phyloP scores from a whole-genome alignment of 1,140 invertebrate genomes.

The roundworm (Caenorhabditis elegans) region DNA sequence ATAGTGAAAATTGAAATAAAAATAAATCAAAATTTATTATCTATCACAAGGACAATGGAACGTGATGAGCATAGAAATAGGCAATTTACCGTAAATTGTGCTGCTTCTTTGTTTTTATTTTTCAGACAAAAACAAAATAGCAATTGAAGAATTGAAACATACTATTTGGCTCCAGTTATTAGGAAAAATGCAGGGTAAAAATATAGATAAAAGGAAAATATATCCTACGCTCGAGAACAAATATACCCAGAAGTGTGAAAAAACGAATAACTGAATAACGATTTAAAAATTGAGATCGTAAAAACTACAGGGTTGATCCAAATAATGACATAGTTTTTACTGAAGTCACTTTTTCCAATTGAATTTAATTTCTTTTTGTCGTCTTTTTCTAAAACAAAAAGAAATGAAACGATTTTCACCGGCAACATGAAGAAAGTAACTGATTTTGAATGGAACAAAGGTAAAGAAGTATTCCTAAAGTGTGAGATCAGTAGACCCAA shows the following conservation, averaged over 20 bases:
- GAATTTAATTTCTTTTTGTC: background rate
- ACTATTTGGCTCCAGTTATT: background rate
- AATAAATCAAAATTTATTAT: slow-evolving; percentile 6
- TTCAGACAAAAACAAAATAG: background rate
- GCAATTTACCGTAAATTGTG: background rate
- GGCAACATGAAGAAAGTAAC: background rate
- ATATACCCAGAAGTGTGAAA: background rate
- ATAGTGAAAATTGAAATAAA: background rate
- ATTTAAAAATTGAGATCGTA: background rate
- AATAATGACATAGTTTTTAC: background rate
- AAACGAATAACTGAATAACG: background rate
- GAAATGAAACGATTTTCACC: background rate
- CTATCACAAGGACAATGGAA: slow-evolving; percentile 29
- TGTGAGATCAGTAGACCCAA: slow-evolving; percentile 57
- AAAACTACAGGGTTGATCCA: background rate
- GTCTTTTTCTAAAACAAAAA: too few relatives aligned
- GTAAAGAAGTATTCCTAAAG: background rate
- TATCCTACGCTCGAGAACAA: background rate
- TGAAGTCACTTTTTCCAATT: slow-evolving; percentile 12
- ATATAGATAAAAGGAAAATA: background rate
- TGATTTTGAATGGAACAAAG: background rate
- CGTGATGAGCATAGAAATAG: slow-evolving; percentile 29
- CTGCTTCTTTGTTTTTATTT: background rate
- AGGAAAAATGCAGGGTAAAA: background rate
- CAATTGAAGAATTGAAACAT: too few relatives aligned